Evolutionary conservation across 2,888 invertebrate species (phyloP), one percentile per base, ranked within the genome.

Genomic region (Nezara viridula): DNA sequence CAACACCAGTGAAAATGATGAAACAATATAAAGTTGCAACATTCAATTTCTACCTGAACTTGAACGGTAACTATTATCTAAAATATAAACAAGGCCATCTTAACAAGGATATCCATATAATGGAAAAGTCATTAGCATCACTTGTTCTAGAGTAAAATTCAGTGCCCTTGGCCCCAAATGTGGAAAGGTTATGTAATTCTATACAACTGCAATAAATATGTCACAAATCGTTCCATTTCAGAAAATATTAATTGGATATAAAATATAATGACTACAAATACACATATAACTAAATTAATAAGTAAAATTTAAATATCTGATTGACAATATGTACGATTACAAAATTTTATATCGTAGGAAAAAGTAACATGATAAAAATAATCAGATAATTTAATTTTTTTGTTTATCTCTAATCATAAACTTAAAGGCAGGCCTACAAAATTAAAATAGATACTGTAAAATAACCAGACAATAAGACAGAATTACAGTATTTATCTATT

Each of bases 91-190:
- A 73, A 73, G 66, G 66, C 32, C 66, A 73, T 37, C 60, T 60
- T 16, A 77, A 40, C 37, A 77, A 77, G 77, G 77, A 77, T 77
- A 77, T 37, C 40, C 24, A 81, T 81, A n/a, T n/a, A 81, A 81
- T 81, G 44, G 66, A n/a, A 81, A 81, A 44, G 81, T 44, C 44
- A 47, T 81, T 81, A 81, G 44, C 81, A 81, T 37, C 66, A 44
- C 44, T 44, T 44, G 24, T 81, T 81, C 24, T 44, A 81, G 44
- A 81, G 44, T 40, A 86, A 86, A 86, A 86, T 52, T 52, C 86
- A 27, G 37, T 55, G 86, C 52, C 86, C 86, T 86, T 86, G 86
- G 55, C 86, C 86, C 55, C 86, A 86, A 86, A 86, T 81, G 44
- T 44, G 44, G 24, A 44, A 44, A 81, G 81, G 44, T 81, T 81